Conservation (phyloP, 2,797 vertebrate species). For the Mus spretus region DNA sequence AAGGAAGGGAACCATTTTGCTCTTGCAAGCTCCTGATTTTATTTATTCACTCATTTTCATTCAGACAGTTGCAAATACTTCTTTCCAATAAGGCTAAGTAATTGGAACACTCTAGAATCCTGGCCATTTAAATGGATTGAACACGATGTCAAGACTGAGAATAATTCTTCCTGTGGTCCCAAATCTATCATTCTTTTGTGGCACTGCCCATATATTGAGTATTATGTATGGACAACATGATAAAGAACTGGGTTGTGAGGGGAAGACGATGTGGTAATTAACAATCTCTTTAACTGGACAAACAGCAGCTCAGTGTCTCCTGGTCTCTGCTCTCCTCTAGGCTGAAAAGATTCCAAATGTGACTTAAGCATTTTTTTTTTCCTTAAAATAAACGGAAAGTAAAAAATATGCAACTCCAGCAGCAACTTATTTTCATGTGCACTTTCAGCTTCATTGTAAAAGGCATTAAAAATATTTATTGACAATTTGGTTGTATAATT, state of each 20-base stretch:
- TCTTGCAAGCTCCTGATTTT: not conserved
- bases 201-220: not conserved
- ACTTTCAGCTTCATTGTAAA: slow-evolving; percentile 36
- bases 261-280: not conserved
- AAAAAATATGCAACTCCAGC: not conserved
- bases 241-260: not conserved
- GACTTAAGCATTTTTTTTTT: not conserved
- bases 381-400: slow-evolving; percentile 15
- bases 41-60: not conserved
- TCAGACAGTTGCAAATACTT: not conserved
- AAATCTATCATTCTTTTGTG: not conserved
- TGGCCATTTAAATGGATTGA: not conserved
- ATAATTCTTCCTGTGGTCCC: not conserved
- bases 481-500: slow-evolving; percentile 8
- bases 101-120: not conserved
- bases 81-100: not conserved
- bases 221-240: not conserved
- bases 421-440: not conserved
- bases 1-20: not conserved
- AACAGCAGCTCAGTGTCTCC: not conserved
- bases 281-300: not conserved
- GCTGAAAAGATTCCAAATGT: not conserved
- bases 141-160: not conserved
- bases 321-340: not conserved
- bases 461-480: slow-evolving; percentile 36